Evolutionary conservation across 2,888 invertebrate species (phyloP), one percentile per base, ranked within the genome.

Genomic region (Eilema sororculum): DNA sequence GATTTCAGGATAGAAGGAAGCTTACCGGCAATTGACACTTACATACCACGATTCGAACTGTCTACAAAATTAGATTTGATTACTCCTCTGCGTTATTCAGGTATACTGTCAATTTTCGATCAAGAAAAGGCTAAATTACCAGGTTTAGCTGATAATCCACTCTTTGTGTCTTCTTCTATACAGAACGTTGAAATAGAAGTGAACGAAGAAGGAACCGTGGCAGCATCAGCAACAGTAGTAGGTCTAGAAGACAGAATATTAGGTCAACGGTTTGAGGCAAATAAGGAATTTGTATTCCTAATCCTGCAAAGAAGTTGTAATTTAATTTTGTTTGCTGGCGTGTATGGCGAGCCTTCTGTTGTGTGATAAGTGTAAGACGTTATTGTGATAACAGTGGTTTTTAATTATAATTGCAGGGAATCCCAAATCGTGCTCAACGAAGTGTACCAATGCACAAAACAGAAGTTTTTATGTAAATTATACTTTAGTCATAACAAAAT

Each of bases 111-210:
- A 64, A 91, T 97, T 6, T 97, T 97, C 80, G 95, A 96, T 79
- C 84, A 87, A 0, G 81, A 88, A 0, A 90, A 87, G 63, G 96
- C 97, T 0, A 93, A 97, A 82, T 88, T 97, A 20, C 93, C 96
- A 10, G 96, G 96, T 24, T 95, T 97, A 58, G 94, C 96, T 0
- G 95, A 93, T 10, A 94, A 95, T 72, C 91, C 96, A 9, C 87
- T 96, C 24, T 96, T 91, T 81, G 94, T 97, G 3, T 96, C 96
- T 0, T 93, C 96, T 61, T 91, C 97, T 0, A 91, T 97, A 22
- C 98, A 98, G 83, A 97, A 96, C 80, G 97, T 97, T 0, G 96
- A 96, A 81, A 96, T 98, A 69, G 97, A 97, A 81, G 97, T 98
- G 0, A 96, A 96, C 67, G 98, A 98, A 89, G 96, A 97, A 84